Evolutionary conservation across 1,140 invertebrate genomes (phyloP).

Genomic region (Oppia nitens): DNA sequence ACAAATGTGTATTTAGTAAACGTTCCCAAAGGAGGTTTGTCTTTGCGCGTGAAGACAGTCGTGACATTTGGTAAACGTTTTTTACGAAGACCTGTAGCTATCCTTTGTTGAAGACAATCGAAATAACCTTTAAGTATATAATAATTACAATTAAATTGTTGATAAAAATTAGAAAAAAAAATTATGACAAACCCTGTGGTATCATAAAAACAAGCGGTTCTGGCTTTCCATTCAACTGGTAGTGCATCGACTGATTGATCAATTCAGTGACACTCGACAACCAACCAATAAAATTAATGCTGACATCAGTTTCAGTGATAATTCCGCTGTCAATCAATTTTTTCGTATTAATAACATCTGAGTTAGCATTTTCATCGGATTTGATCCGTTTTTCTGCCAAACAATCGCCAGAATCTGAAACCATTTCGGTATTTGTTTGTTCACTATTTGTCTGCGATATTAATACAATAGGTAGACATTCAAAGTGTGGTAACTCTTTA

Average conservation of each 20-base stretch:
- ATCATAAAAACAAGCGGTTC: slow-evolving; percentile 52
- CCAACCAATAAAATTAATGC: slow-evolving; percentile 46
- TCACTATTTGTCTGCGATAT: background rate
- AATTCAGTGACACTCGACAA: slow-evolving; percentile 52
- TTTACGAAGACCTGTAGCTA: slow-evolving; percentile 43
- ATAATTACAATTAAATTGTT: background rate
- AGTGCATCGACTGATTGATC: slow-evolving; percentile 62
- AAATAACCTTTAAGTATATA: slow-evolving; percentile 36
- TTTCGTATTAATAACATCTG: background rate
- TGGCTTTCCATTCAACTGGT: slow-evolving; percentile 46
- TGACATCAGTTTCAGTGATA: slow-evolving; percentile 29
- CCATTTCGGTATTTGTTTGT: background rate
- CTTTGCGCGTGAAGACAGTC: slow-evolving; percentile 38
- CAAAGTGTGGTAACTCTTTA: background rate
- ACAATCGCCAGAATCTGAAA: background rate
- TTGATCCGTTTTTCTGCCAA: background rate
- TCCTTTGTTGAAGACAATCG: slow-evolving; percentile 47
- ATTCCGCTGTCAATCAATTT: slow-evolving; percentile 14
- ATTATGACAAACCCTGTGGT: slow-evolving; percentile 31
- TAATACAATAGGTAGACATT: background rate
- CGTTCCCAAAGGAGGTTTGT: slow-evolving; percentile 44
- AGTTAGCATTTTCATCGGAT: background rate
- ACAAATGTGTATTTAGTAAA: slow-evolving; percentile 57
- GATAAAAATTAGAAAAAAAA: background rate
- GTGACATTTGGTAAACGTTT: slow-evolving; percentile 46